These are phyloP conservation scores for Chromobotia macracanthus DNA, from an alignment of 2,797 vertebrate species.

Conservation along the genomic window DNA sequence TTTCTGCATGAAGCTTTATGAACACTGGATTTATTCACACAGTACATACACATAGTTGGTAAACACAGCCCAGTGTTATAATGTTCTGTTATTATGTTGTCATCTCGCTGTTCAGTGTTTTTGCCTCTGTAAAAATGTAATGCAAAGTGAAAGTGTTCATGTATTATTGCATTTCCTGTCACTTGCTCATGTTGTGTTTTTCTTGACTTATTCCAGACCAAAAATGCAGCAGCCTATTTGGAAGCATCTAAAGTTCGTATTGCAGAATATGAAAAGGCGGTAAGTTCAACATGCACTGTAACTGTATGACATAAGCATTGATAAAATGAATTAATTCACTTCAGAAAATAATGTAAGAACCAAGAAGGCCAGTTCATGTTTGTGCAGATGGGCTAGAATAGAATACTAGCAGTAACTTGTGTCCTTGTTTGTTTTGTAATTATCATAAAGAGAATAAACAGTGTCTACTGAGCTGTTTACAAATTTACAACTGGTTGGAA, in stretches of 20 bases:
- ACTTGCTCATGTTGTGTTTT: neutral
- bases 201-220: constrained; percentile 68
- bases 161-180: neutral
- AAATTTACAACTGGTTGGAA: too few relatives aligned
- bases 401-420: neutral
- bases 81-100: too few relatives aligned
- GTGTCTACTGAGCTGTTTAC: too few relatives aligned
- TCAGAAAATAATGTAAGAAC: neutral
- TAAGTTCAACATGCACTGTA: constrained; percentile 58
- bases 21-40: too few relatives aligned
- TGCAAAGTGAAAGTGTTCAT: neutral
- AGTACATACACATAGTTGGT: neutral
- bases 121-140: neutral
- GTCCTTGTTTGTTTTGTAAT: too few relatives aligned
- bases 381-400: neutral
- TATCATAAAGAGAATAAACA: too few relatives aligned
- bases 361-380: neutral
- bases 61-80: too few relatives aligned
- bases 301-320: neutral
- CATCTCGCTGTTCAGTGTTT: too few relatives aligned
- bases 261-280: constrained; percentile 77
- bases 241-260: constrained; percentile 84
- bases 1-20: too few relatives aligned
- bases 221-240: constrained; percentile 74
- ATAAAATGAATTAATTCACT: neutral